Percentiles rank a stretch among this genome's conserved stretches.
Conservation (phyloP, 2,888 invertebrate genomes). For the Mimas tiliae region DNA sequence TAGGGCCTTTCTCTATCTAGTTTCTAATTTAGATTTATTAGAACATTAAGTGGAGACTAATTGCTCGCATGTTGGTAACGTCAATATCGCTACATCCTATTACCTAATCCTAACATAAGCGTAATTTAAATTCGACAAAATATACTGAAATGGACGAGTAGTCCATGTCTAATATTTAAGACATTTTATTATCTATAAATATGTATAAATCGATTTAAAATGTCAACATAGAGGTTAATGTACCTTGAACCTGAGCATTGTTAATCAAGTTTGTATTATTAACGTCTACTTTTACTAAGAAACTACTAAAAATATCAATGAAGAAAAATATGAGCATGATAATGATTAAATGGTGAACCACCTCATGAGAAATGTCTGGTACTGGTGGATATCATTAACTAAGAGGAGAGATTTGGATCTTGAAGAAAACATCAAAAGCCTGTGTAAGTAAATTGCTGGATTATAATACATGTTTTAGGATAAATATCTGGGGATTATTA, state of each 20-base stretch:
- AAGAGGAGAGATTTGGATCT: too few species aligned
- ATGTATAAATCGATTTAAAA: slow-evolving; percentile 33
- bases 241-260: slow-evolving; percentile 34
- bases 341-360: too few species aligned
- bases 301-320: not conserved
- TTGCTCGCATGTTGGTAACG: not conserved
- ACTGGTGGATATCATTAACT: too few species aligned
- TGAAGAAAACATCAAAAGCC: too few species aligned
- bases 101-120: not conserved
- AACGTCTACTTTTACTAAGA: slow-evolving; percentile 8
- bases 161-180: slow-evolving; percentile 24
- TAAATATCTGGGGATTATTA: too few species aligned
- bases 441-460: too few species aligned
- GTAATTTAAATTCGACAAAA: not conserved
- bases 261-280: slow-evolving; percentile 21
- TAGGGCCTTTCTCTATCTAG: too few species aligned
- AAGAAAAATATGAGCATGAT: too few species aligned
- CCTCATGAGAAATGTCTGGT: too few species aligned
- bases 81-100: not conserved
- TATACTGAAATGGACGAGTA: slow-evolving; percentile 1
- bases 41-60: too few species aligned
- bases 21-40: too few species aligned
- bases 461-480: too few species aligned
- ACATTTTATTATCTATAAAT: slow-evolving; percentile 31
- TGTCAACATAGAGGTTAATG: slow-evolving; percentile 37